phyloP scores from a whole-genome alignment of 2,888 invertebrate genomes.

The Exocentrus adspersus region DNA sequence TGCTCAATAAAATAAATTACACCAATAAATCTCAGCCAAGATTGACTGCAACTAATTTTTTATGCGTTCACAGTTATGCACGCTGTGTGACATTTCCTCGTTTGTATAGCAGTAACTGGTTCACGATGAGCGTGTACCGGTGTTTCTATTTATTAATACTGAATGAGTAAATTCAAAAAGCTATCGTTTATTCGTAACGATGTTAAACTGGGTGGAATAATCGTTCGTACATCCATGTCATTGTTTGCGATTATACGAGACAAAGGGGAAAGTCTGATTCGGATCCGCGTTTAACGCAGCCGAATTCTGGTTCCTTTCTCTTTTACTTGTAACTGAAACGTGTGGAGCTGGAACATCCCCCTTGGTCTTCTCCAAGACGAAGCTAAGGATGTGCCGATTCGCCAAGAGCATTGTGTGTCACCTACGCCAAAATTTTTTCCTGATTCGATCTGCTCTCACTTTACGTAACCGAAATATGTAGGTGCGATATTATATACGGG shows the following conservation, averaged over 20 bases:
- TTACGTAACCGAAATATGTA: conserved; percentile 6
- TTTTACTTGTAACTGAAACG: too few species aligned
- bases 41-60: neutral
- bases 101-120: conserved; percentile 5
- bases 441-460: neutral
- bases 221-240: neutral
- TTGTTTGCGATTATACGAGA: neutral
- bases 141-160: too few species aligned
- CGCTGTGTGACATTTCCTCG: conserved; percentile 4
- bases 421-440: too few species aligned
- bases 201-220: neutral
- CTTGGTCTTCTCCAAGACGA: too few species aligned
- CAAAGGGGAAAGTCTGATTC: conserved; percentile 14
- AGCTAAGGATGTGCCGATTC: neutral
- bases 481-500: neutral
- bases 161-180: too few species aligned
- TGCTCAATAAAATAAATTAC: too few species aligned
- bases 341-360: too few species aligned
- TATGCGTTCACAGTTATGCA: conserved; percentile 10
- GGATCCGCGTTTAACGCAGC: neutral
- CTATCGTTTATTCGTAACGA: too few species aligned
- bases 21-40: conserved; percentile 1
- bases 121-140: too few species aligned
- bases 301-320: conserved; percentile 16
- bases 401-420: too few species aligned